Evolutionary conservation across 2,113 vertebrate species (phyloP).

Genomic region (Nibea albiflora): DNA sequence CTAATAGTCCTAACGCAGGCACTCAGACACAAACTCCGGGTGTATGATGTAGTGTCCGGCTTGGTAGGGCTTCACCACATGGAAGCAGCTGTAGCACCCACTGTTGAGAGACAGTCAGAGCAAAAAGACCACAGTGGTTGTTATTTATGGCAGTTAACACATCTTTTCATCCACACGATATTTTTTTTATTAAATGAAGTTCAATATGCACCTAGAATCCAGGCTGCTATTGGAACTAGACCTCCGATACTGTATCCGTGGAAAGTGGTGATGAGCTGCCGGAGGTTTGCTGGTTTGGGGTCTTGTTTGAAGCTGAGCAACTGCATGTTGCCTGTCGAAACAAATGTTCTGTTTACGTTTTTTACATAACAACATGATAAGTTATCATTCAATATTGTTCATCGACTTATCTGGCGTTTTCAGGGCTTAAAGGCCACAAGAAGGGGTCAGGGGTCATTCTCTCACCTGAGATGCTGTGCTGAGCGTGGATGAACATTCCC

Average conservation of each 20-base stretch:
- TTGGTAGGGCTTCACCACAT: slow-evolving; percentile 81
- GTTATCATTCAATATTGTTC: neutral
- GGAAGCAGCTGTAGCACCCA: slow-evolving; percentile 83
- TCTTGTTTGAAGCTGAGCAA: slow-evolving; percentile 40
- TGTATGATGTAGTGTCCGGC: slow-evolving; percentile 82
- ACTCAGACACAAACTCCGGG: slow-evolving; percentile 84
- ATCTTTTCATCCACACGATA: neutral
- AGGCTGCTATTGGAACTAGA: slow-evolving; percentile 53
- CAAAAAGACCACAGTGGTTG: slow-evolving; percentile 10
- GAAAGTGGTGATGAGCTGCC: slow-evolving; percentile 34
- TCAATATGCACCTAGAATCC: slow-evolving; percentile 58
- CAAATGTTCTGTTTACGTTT: neutral
- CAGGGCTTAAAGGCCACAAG: slow-evolving; percentile 5
- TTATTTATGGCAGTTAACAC: neutral
- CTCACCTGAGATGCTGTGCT: slow-evolving; percentile 49
- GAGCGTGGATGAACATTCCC: slow-evolving; percentile 36
- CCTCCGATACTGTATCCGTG: slow-evolving; percentile 32
- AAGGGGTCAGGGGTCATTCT: slow-evolving; percentile 25
- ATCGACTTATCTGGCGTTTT: neutral
- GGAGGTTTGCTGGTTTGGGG: slow-evolving; percentile 46
- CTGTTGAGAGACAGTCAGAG: slow-evolving; percentile 65
- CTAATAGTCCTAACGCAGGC: slow-evolving; percentile 46
- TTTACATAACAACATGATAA: neutral
- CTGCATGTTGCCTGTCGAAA: slow-evolving; percentile 59
- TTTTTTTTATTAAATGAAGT: neutral